phyloP scores from a whole-genome alignment of 2,113 vertebrate genomes.

The Thermophis baileyi region DNA sequence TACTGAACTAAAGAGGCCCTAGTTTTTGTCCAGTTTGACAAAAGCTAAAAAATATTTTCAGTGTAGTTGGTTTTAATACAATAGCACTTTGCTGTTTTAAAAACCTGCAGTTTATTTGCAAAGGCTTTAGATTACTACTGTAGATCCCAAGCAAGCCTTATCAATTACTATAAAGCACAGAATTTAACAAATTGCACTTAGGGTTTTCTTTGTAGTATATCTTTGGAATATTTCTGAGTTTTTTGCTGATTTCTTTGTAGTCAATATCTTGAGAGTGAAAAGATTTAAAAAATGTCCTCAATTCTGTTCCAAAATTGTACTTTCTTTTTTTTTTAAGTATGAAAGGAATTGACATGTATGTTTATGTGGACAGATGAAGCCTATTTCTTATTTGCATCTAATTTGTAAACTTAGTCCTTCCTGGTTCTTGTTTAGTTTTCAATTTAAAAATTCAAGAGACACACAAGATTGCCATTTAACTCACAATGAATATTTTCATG shows the following conservation, averaged over 20 bases:
- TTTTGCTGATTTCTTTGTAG: slow-evolving; percentile 3
- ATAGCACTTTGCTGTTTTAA: slow-evolving; percentile 15
- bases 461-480: slow-evolving; percentile 47
- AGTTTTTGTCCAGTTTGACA: background rate
- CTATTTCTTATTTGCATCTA: background rate
- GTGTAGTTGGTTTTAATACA: slow-evolving; percentile 6
- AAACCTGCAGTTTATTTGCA: slow-evolving; percentile 22
- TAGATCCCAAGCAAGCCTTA: background rate
- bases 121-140: slow-evolving; percentile 20
- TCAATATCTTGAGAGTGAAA: slow-evolving; percentile 1
- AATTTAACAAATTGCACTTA: slow-evolving; percentile 7
- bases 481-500: slow-evolving; percentile 21
- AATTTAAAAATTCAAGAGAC: slow-evolving; percentile 19
- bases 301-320: slow-evolving; percentile 21
- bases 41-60: background rate
- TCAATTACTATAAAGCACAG: background rate
- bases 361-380: slow-evolving; percentile 2
- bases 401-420: background rate
- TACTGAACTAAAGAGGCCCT: slow-evolving; percentile 20
- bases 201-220: background rate
- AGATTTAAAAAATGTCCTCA: too few species aligned
- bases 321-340: slow-evolving; percentile 34
- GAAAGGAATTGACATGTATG: background rate
- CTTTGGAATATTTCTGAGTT: slow-evolving; percentile 1
- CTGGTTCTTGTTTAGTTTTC: slow-evolving; percentile 27